phyloP scores from a whole-genome alignment of 2,113 vertebrate species.

The Rhineura floridana region DNA sequence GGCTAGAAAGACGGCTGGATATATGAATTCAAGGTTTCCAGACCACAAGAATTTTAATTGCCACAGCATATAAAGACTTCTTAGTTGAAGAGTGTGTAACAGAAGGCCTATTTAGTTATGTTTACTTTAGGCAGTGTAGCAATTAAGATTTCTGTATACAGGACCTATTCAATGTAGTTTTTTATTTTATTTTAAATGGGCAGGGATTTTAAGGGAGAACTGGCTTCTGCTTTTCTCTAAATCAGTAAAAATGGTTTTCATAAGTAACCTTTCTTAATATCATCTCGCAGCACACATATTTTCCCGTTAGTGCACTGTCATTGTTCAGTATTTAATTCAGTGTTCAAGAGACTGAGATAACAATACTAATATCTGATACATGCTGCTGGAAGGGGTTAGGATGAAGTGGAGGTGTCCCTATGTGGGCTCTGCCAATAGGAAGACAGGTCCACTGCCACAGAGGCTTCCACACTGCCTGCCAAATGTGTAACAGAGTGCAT shows the following conservation, averaged over 20 bases:
- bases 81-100: slow-evolving; percentile 45
- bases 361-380: no score
- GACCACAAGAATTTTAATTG: slow-evolving; percentile 70
- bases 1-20: slow-evolving; percentile 47
- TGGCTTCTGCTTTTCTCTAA: slow-evolving; percentile 6
- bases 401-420: no score
- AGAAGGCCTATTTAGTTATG: slow-evolving; percentile 49
- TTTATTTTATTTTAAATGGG: background rate
- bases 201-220: slow-evolving; percentile 10
- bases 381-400: no score
- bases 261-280: background rate
- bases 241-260: background rate
- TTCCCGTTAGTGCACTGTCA: background rate
- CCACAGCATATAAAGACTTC: slow-evolving; percentile 53
- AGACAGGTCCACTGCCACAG: no score
- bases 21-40: slow-evolving; percentile 44
- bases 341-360: background rate
- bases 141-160: slow-evolving; percentile 29
- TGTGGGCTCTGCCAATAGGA: no score
- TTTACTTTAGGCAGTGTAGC: slow-evolving; percentile 40
- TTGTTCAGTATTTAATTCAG: background rate
- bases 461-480: no score
- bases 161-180: background rate
- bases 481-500: no score
- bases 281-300: background rate